Evolutionary conservation across 2,888 invertebrate genomes (phyloP).

Genomic region (Seira sanloemensis): DNA sequence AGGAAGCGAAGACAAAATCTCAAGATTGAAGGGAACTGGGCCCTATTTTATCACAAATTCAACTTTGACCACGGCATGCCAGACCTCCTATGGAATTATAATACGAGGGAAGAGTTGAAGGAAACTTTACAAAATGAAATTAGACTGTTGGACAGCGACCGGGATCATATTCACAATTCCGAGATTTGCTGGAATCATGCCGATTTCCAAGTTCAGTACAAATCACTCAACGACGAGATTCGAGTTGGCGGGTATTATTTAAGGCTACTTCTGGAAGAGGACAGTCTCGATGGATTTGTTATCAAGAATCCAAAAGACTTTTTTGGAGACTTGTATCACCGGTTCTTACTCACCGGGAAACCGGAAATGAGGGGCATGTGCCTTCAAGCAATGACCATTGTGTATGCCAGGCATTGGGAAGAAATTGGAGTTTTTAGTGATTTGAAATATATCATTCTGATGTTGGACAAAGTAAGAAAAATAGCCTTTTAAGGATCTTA

Average conservation of each 20-base stretch:
- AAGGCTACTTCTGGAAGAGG: conserved; percentile 93
- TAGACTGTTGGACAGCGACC: conserved; percentile 90
- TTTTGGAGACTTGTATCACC: conserved; percentile 98
- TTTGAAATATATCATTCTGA: conserved; percentile 95
- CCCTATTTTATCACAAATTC: conserved; percentile 96
- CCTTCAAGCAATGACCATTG: conserved; percentile 97
- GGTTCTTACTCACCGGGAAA: conserved; percentile 93
- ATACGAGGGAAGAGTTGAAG: conserved; percentile 76
- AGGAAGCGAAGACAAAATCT: conserved; percentile 91
- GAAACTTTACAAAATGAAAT: conserved; percentile 95
- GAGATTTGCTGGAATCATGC: conserved; percentile 98
- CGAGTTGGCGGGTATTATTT: conserved; percentile 98
- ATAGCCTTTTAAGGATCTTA: neutral
- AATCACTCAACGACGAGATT: conserved; percentile 96
- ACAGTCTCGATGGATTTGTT: conserved; percentile 79
- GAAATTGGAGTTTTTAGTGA: conserved; percentile 98
- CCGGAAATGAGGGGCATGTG: conserved; percentile 98
- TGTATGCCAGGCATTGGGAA: conserved; percentile 96
- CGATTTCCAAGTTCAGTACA: conserved; percentile 96
- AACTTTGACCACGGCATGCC: conserved; percentile 94
- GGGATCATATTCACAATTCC: conserved; percentile 83
- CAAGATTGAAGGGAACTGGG: conserved; percentile 93
- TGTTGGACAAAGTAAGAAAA: conserved; percentile 89
- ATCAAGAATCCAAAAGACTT: conserved; percentile 81
- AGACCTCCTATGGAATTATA: conserved; percentile 99